phyloP scores from a whole-genome alignment of 2,797 vertebrate genomes.

The Xenopus petersii region DNA sequence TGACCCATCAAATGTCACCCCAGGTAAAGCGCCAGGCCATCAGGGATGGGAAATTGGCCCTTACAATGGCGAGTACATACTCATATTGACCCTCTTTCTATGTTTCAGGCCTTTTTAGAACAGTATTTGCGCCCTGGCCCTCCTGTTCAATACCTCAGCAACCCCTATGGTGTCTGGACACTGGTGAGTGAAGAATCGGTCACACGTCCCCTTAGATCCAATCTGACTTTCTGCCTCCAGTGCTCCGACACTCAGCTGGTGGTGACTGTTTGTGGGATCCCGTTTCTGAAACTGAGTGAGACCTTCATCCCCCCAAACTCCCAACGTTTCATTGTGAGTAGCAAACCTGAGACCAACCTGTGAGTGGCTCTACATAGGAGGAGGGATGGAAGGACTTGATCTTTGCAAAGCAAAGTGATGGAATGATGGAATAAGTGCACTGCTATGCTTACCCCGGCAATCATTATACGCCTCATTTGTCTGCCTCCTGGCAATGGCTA shows the following conservation, averaged over 20 bases:
- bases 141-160: slow-evolving; percentile 85
- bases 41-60: no score
- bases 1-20: slow-evolving; percentile 54
- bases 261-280: slow-evolving; percentile 84
- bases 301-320: slow-evolving; percentile 93
- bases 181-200: slow-evolving; percentile 91
- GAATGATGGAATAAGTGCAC: no score
- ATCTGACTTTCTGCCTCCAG: slow-evolving; percentile 82
- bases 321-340: slow-evolving; percentile 90
- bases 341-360: background rate
- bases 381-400: no score
- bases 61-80: no score
- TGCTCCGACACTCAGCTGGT: slow-evolving; percentile 92
- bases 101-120: slow-evolving; percentile 88
- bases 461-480: no score
- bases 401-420: no score
- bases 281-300: slow-evolving; percentile 86
- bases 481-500: no score
- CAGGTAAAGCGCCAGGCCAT: slow-evolving; percentile 70
- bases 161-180: slow-evolving; percentile 88
- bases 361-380: background rate
- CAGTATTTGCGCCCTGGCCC: slow-evolving; percentile 86
- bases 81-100: no score
- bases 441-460: no score
- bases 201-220: slow-evolving; percentile 81